phyloP scores from a whole-genome alignment of 2,797 vertebrate species.

The Scarus forsteni region DNA sequence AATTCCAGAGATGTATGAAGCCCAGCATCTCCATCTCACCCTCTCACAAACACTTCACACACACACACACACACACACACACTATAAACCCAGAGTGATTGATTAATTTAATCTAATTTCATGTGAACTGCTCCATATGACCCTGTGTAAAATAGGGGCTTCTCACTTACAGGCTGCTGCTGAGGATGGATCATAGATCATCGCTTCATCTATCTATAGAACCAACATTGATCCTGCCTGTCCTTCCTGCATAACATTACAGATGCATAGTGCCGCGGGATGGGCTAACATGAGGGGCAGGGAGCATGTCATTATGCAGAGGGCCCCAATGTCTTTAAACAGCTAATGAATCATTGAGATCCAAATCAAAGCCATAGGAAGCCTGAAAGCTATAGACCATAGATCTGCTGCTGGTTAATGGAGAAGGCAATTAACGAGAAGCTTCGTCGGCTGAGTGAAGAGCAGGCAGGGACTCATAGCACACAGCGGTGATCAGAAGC shows the following conservation, averaged over 20 bases:
- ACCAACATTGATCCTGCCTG: constrained; percentile 72
- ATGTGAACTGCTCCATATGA: constrained; percentile 56
- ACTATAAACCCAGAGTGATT: constrained; percentile 45
- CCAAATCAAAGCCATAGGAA: constrained; percentile 64
- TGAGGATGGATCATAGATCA: constrained; percentile 73
- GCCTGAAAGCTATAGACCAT: constrained; percentile 38
- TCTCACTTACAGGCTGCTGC: constrained; percentile 58
- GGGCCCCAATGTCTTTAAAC: constrained; percentile 57
- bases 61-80: constrained; percentile 1
- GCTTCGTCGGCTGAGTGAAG: constrained; percentile 3
- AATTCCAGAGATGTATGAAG: constrained; percentile 48
- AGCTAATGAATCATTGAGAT: constrained; percentile 69
- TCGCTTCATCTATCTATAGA: constrained; percentile 78
- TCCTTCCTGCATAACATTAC: constrained; percentile 75
- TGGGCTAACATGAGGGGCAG: constrained; percentile 52
- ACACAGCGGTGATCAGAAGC: constrained; percentile 6
- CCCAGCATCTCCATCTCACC: constrained; percentile 22
- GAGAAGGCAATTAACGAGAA: constrained; percentile 51
- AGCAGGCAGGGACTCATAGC: neutral
- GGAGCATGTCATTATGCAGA: constrained; percentile 66
- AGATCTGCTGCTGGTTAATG: constrained; percentile 63
- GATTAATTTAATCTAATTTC: constrained; percentile 65
- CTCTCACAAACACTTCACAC: constrained; percentile 7
- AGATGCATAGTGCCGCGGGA: constrained; percentile 55
- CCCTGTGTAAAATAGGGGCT: constrained; percentile 63